Conservation (phyloP, 2,113 vertebrate genomes). For the Pyrgilauda ruficollis region DNA sequence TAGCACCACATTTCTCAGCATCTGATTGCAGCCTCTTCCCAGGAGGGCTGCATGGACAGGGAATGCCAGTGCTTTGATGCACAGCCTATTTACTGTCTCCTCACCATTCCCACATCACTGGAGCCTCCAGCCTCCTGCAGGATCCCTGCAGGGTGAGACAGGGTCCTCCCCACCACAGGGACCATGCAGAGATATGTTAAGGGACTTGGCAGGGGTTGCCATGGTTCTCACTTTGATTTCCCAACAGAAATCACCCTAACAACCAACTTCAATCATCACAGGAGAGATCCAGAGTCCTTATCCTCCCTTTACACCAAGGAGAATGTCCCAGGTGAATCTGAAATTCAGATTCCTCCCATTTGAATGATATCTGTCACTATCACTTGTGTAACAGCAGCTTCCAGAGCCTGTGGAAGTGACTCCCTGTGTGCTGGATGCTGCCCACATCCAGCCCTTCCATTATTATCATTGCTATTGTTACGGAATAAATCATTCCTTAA, state of each 20-base stretch:
- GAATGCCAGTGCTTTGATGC: neutral
- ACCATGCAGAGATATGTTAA: neutral
- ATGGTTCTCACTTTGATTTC: neutral
- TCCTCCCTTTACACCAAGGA: neutral
- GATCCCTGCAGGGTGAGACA: neutral
- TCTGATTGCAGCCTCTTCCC: neutral
- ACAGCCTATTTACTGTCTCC: neutral
- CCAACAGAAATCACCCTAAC: neutral
- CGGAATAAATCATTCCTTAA: conserved; percentile 16
- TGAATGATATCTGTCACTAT: neutral
- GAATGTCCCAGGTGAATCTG: neutral
- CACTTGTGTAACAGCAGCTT: neutral
- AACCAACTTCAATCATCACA: neutral
- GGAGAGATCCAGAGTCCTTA: neutral
- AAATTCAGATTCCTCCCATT: neutral
- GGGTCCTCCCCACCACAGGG: neutral
- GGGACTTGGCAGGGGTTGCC: neutral
- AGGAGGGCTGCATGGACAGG: rapidly evolving
- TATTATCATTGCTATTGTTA: conserved; percentile 14
- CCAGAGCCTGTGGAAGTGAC: neutral
- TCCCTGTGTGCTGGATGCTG: neutral
- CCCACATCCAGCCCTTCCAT: neutral
- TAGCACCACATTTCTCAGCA: neutral
- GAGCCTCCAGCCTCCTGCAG: neutral
- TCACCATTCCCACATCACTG: neutral